Conservation (phyloP, 2,797 vertebrate species). For the Phalloptychus januarius region DNA sequence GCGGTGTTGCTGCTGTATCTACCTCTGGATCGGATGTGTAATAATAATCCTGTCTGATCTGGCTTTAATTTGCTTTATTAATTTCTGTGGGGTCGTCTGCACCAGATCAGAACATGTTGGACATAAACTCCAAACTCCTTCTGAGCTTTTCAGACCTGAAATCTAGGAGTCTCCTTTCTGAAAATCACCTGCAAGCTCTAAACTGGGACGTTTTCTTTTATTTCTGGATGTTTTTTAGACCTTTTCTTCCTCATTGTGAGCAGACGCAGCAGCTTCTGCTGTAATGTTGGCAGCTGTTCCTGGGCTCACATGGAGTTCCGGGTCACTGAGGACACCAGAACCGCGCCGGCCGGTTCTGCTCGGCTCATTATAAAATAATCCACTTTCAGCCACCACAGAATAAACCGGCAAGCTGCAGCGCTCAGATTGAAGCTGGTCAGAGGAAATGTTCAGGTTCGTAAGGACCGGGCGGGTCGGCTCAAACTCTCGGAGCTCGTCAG, state of each 20-base stretch:
- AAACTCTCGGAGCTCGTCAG: background rate
- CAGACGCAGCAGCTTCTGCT: conserved; percentile 32
- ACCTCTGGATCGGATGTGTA: background rate
- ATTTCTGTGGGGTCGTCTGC: too few relatives aligned
- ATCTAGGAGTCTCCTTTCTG: background rate
- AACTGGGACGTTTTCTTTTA: background rate
- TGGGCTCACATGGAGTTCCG: conserved; percentile 8
- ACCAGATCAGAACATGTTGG: too few relatives aligned
- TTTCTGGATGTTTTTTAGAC: background rate
- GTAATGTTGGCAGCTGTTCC: conserved; percentile 35
- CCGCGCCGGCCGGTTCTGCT: conserved; percentile 34
- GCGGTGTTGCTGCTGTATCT: background rate
- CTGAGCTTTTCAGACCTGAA: background rate
- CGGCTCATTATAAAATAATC: conserved; percentile 11
- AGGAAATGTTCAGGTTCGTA: background rate
- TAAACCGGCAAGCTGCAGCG: background rate
- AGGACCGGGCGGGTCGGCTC: background rate
- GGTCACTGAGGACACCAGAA: conserved; percentile 56
- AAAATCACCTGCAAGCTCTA: background rate
- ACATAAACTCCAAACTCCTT: too few relatives aligned
- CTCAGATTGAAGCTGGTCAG: background rate
- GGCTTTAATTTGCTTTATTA: too few relatives aligned
- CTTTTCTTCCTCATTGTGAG: conserved; percentile 7
- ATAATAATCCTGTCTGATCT: too few relatives aligned
- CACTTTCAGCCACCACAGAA: conserved; percentile 4